Conservation (phyloP, 1,140 invertebrate species). For the Acromyrmex heyeri region DNA sequence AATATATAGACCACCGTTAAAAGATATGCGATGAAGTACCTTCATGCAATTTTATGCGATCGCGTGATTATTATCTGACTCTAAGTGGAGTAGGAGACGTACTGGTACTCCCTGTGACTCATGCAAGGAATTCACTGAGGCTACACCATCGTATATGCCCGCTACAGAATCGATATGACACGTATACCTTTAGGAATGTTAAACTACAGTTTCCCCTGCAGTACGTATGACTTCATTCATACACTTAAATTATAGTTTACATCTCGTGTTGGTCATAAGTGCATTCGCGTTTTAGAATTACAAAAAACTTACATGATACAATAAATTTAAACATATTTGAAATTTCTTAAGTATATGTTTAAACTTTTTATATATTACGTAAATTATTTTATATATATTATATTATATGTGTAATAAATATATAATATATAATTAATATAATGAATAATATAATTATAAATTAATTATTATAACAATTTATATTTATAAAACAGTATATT, state of each 20-base stretch:
- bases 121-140: constrained; percentile 72
- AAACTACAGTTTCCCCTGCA: constrained; percentile 45
- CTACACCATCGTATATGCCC: constrained; percentile 54
- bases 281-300: neutral
- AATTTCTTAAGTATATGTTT: too few species aligned
- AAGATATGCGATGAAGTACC: constrained; percentile 56
- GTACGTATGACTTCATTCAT: neutral
- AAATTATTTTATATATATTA: neutral
- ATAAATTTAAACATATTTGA: neutral
- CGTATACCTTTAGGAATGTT: constrained; percentile 69
- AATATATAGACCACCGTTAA: constrained; percentile 31
- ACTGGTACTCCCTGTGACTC: constrained; percentile 75
- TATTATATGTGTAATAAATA: too few species aligned
- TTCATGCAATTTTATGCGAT: constrained; percentile 53
- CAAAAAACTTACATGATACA: neutral
- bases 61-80: constrained; percentile 69
- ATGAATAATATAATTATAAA: too few species aligned
- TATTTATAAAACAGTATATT: neutral
- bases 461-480: too few species aligned
- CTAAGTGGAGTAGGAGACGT: constrained; percentile 70
- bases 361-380: too few species aligned
- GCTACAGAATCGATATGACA: constrained; percentile 69
- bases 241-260: neutral
- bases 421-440: too few species aligned
- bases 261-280: neutral